Evolutionary conservation across 2,113 vertebrate species (phyloP), one percentile per base, ranked within the genome.

Genomic region (Scolopax mira): DNA sequence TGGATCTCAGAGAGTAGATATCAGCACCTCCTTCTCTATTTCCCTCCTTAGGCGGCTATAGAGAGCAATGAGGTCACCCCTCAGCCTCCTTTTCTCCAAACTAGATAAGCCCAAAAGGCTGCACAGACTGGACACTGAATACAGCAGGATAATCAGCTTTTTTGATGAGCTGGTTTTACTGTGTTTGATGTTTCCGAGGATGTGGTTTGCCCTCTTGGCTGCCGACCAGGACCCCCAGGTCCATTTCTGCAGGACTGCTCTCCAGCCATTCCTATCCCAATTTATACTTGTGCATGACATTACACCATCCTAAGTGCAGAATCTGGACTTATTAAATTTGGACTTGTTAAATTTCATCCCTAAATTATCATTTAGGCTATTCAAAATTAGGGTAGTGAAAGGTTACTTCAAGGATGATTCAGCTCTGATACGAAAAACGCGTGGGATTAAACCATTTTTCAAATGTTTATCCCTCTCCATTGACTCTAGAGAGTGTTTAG

Each of bases 91-190:
- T 42, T 10, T 27, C 52, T 55, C 39, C 30, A 55, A 55, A 27
- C 30, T n/a, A 44, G 31, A 27, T 12, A 27, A 27, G 1, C 9
- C 3, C 9, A 37, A 28, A 28, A 70, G 10, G 18, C 30, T 2
- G 1, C 22, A 39, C 3, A n/a, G n/a, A n/a, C n/a, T n/a, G 3
- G 39, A 25, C 2, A 4, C 46, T 41, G 35, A 33, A 41, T 41
- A 33, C 7, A 27, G 58, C 4, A 2, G 46, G 12, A n/a, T 21
- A 64, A n/a, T 28, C 22, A 41, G 28, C 21, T 33, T 13, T 41
- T 49, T 33, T 62, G 22, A 33, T 22, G 3, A 1, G 9, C 35
- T 62, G 30, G 12, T 78, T 14, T 19, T 19, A 2, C 8, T 25
- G 55, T 46, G 35, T 41, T 33, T 78, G 35, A 25, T 39, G 74